Conservation (phyloP, 2,797 vertebrate species). For the Pitangus sulphuratus region DNA sequence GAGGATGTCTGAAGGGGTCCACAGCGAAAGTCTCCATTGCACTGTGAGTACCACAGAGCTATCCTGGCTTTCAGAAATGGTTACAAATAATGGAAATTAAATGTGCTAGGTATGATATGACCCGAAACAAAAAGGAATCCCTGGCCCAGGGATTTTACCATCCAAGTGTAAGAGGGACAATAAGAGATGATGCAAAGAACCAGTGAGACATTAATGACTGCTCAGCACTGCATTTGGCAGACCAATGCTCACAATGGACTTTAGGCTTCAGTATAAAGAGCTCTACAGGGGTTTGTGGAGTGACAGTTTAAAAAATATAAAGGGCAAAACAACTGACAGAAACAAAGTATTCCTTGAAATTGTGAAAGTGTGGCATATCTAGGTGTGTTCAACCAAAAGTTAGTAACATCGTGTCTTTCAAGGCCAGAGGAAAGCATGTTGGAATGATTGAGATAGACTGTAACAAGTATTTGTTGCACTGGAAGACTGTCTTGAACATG, state of each 20-base stretch:
- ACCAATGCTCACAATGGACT: not conserved
- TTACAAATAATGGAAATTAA: too few relatives aligned
- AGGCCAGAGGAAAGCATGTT: not conserved
- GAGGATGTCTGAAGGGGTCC: not conserved
- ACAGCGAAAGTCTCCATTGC: not conserved
- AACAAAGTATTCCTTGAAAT: not conserved
- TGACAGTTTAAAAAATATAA: not conserved
- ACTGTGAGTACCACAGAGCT: not conserved
- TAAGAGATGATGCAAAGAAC: not conserved
- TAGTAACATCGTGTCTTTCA: not conserved
- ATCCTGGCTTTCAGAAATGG: not conserved
- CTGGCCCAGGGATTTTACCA: not conserved
- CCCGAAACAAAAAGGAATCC: rapidly evolving
- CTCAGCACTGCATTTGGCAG: too few relatives aligned
- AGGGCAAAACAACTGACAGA: not conserved
- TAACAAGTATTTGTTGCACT: too few relatives aligned
- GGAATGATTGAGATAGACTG: not conserved
- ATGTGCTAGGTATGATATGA: not conserved
- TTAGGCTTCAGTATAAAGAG: not conserved
- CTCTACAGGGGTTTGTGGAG: not conserved
- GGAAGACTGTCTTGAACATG: rapidly evolving
- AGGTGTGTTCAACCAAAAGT: not conserved
- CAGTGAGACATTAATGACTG: not conserved
- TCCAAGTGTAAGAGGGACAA: not conserved
- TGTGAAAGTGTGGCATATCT: not conserved